phyloP scores from a whole-genome alignment of 1,140 invertebrate species.

The Hycleus cichorii region DNA sequence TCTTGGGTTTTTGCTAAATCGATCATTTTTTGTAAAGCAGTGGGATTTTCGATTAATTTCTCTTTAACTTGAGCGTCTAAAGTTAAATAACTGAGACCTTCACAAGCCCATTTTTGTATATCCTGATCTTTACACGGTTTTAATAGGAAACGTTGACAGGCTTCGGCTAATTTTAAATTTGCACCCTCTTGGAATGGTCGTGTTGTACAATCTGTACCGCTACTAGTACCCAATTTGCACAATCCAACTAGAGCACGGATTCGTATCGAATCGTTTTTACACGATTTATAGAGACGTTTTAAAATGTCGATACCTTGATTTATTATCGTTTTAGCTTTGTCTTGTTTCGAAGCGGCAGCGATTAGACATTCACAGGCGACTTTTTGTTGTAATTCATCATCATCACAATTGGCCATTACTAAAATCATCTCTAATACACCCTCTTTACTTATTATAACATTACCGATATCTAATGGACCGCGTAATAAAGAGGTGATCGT shows the following conservation, averaged over 20 bases:
- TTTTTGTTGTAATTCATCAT: conserved; percentile 75
- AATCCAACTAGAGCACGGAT: conserved; percentile 87
- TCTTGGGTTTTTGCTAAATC: conserved; percentile 81
- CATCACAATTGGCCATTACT: conserved; percentile 81
- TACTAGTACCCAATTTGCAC: conserved; percentile 93
- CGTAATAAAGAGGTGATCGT: conserved; percentile 85
- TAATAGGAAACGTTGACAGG: conserved; percentile 84
- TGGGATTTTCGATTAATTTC: conserved; percentile 80
- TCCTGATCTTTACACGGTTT: conserved; percentile 83
- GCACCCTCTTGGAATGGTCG: conserved; percentile 93
- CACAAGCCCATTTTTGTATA: conserved; percentile 91
- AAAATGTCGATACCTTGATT: conserved; percentile 88
- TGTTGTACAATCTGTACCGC: conserved; percentile 91
- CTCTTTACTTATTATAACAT: conserved; percentile 81
- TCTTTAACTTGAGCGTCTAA: conserved; percentile 99
- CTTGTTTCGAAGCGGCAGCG: conserved; percentile 94
- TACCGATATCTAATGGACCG: conserved; percentile 92
- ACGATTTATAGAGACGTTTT: conserved; percentile 84
- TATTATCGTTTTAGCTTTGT: conserved; percentile 89
- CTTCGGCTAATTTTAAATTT: conserved; percentile 85
- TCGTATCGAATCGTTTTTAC: conserved; percentile 79
- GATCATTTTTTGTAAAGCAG: conserved; percentile 77
- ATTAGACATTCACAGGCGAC: conserved; percentile 95
- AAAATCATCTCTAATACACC: conserved; percentile 96
- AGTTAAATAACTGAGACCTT: conserved; percentile 91